Evolutionary conservation across 2,113 vertebrate species (phyloP).

Genomic region (Cettia cetti): DNA sequence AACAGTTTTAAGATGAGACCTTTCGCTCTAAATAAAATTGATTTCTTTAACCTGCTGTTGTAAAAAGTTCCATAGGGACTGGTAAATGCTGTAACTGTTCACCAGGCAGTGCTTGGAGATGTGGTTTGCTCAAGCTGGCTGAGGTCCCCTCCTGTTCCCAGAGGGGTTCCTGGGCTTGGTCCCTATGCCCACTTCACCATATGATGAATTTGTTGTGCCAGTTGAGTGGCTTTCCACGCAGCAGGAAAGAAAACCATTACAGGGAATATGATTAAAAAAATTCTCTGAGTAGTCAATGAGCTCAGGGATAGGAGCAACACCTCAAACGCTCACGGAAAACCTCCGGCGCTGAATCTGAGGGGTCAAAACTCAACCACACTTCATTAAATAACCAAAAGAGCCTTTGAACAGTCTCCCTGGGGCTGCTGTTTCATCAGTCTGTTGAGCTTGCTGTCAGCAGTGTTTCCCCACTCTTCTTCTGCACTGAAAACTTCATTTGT

Average conservation of each 20-base stretch:
- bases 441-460: not conserved
- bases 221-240: not conserved
- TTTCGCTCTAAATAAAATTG: conserved; percentile 29
- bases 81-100: not conserved
- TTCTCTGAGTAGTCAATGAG: not conserved
- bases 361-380: conserved; percentile 11
- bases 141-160: not conserved
- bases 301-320: not conserved
- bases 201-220: conserved; percentile 8
- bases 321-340: not conserved
- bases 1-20: not conserved
- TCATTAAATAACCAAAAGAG: conserved; percentile 22
- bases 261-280: not conserved
- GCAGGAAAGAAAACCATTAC: not conserved
- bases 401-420: not conserved
- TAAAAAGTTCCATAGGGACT: not conserved
- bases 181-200: rapidly evolving
- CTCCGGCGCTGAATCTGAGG: not conserved
- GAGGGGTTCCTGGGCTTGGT: not conserved
- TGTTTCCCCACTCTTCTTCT: not conserved
- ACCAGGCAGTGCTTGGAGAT: not conserved
- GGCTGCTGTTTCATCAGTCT: not conserved
- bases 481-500: not conserved
- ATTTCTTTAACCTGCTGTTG: conserved; percentile 17
- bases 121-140: not conserved